A percentile compares a stretch with the other conserved stretches of the same genome.
Evolutionary conservation across 1,140 invertebrate species (phyloP).

Genomic region (Psix sp.): DNA sequence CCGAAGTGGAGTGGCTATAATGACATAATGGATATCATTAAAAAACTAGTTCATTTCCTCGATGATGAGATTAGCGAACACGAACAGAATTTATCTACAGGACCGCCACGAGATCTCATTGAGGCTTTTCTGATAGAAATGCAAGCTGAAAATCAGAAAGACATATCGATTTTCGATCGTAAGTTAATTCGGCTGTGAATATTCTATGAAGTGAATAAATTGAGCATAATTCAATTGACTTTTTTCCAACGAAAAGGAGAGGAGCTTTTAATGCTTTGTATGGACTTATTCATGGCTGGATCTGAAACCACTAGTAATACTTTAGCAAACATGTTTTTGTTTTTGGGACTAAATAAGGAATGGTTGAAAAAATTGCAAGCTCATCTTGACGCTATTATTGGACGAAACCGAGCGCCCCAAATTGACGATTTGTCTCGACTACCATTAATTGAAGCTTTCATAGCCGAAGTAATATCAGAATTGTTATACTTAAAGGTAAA

Average conservation of each 20-base stretch:
- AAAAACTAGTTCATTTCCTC: constrained; percentile 74
- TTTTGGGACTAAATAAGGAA: constrained; percentile 81
- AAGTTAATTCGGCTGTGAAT: constrained; percentile 35
- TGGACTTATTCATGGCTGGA: constrained; percentile 85
- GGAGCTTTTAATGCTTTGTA: constrained; percentile 81
- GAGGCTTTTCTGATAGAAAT: constrained; percentile 83
- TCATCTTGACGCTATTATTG: constrained; percentile 84
- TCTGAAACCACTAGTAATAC: constrained; percentile 84
- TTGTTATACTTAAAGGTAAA: too few relatives aligned
- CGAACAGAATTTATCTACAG: constrained; percentile 73
- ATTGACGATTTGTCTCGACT: constrained; percentile 78
- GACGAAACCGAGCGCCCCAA: constrained; percentile 76
- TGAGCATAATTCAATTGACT: too few relatives aligned
- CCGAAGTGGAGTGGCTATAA: constrained; percentile 80
- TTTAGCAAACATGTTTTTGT: constrained; percentile 80
- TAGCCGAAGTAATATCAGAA: constrained; percentile 75
- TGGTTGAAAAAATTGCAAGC: constrained; percentile 81
- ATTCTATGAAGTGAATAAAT: too few relatives aligned
- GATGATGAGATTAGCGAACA: constrained; percentile 77
- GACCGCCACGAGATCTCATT: constrained; percentile 82
- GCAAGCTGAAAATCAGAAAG: neutral
- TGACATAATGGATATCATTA: constrained; percentile 71
- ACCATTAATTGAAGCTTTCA: constrained; percentile 70
- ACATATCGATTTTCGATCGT: constrained; percentile 65
- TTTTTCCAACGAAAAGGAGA: too few relatives aligned